phyloP scores from a whole-genome alignment of 2,113 vertebrate genomes.

The Poecile atricapillus region DNA sequence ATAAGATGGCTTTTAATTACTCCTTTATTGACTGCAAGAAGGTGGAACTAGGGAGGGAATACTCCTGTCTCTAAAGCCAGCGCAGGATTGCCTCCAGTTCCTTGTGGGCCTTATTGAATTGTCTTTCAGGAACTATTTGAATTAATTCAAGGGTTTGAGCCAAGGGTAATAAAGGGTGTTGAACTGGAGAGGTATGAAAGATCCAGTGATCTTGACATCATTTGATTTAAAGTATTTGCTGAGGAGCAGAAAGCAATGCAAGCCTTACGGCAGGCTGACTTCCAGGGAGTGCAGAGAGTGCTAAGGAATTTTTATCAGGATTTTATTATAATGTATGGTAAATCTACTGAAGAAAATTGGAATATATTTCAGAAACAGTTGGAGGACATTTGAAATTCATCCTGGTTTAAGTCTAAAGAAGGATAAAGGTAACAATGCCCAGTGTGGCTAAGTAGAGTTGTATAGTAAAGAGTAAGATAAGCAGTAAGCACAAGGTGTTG shows the following conservation, averaged over 20 bases:
- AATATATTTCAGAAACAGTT: slow-evolving; percentile 66
- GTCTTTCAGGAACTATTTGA: slow-evolving; percentile 41
- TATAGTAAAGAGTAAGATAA: slow-evolving; percentile 55
- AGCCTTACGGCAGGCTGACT: slow-evolving; percentile 8
- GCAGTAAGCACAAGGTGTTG: slow-evolving; percentile 51
- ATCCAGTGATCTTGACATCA: not conserved
- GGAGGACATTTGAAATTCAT: slow-evolving; percentile 62
- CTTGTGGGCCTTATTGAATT: slow-evolving; percentile 9
- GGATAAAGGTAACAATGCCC: slow-evolving; percentile 64
- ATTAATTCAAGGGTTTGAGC: slow-evolving; percentile 37
- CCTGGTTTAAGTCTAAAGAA: slow-evolving; percentile 62
- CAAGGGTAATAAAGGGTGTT: slow-evolving; percentile 20
- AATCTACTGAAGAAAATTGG: slow-evolving; percentile 62
- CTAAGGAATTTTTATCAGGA: slow-evolving; percentile 55
- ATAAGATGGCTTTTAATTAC: slow-evolving; percentile 43
- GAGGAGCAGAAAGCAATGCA: slow-evolving; percentile 4
- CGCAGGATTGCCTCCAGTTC: not conserved
- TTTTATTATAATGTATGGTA: slow-evolving; percentile 56
- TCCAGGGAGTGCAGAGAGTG: slow-evolving; percentile 14
- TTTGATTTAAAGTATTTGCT: slow-evolving; percentile 47
- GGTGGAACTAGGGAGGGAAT: not conserved
- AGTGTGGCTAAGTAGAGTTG: slow-evolving; percentile 51
- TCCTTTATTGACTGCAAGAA: not conserved
- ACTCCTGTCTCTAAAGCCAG: not conserved
- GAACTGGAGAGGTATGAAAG: slow-evolving; percentile 26